Evolutionary conservation across 2,888 invertebrate species (phyloP).

Genomic region (Diaphora mendica): DNA sequence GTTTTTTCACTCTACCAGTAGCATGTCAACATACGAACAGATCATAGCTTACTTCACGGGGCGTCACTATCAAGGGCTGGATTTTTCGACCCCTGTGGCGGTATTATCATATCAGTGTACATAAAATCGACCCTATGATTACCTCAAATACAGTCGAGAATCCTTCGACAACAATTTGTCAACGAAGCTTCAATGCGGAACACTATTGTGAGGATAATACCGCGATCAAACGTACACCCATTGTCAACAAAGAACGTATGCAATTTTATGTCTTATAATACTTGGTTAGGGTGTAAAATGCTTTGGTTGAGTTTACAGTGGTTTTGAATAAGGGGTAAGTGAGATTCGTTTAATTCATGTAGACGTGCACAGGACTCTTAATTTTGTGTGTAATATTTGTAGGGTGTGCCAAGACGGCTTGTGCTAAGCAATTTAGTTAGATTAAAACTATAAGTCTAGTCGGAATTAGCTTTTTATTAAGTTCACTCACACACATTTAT

Average conservation of each 20-base stretch:
- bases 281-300: slow-evolving; percentile 50
- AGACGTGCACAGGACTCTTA: slow-evolving; percentile 82
- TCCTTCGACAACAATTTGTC: slow-evolving; percentile 65
- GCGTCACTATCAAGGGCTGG: slow-evolving; percentile 82
- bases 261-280: slow-evolving; percentile 46
- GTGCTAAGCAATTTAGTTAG: slow-evolving; percentile 39
- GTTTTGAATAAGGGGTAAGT: slow-evolving; percentile 75
- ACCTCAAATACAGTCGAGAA: slow-evolving; percentile 54
- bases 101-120: slow-evolving; percentile 64
- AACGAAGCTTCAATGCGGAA: slow-evolving; percentile 80
- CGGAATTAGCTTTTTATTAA: slow-evolving; percentile 18
- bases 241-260: slow-evolving; percentile 59
- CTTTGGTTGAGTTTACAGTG: slow-evolving; percentile 28
- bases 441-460: slow-evolving; percentile 24
- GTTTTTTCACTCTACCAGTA: slow-evolving; percentile 44
- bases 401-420: slow-evolving; percentile 50
- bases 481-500: neutral
- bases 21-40: slow-evolving; percentile 79
- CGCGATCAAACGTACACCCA: slow-evolving; percentile 81
- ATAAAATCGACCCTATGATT: slow-evolving; percentile 66
- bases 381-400: slow-evolving; percentile 73
- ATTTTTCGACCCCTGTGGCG: slow-evolving; percentile 82
- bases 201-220: slow-evolving; percentile 85
- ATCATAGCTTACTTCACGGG: slow-evolving; percentile 85
- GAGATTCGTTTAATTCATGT: slow-evolving; percentile 83